phyloP scores from a whole-genome alignment of 2,797 vertebrate genomes.

The Sebastes reedi region DNA sequence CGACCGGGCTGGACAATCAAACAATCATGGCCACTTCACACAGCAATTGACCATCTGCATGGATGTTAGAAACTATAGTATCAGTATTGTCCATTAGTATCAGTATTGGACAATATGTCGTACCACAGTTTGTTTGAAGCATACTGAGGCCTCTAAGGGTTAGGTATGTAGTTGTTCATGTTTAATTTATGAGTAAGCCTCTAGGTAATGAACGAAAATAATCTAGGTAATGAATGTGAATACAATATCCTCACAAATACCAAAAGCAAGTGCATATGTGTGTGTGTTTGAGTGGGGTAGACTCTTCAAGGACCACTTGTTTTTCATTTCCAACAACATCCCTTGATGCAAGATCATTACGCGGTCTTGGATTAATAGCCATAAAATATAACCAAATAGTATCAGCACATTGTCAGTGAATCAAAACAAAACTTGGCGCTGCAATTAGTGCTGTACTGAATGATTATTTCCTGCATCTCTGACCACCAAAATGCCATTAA shows the following conservation, averaged over 20 bases:
- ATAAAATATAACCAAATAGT: conserved; percentile 25
- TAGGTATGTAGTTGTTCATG: not conserved
- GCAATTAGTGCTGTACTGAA: conserved; percentile 20
- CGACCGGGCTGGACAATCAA: not conserved
- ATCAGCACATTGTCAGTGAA: conserved; percentile 4
- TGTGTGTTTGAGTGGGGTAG: not conserved
- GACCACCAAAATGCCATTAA: conserved; percentile 11
- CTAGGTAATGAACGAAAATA: not conserved
- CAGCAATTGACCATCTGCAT: not conserved
- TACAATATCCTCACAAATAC: not conserved
- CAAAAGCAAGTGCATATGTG: not conserved
- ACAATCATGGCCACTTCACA: not conserved
- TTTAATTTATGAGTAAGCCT: not conserved
- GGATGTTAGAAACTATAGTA: too few species aligned
- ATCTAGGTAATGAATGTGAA: not conserved
- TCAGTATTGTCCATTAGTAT: not conserved
- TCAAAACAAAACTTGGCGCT: conserved; percentile 28
- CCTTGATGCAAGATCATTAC: conserved; percentile 14
- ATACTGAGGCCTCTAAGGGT: not conserved
- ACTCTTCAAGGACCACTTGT: conserved; percentile 31
- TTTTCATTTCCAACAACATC: conserved; percentile 30
- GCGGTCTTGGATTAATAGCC: conserved; percentile 28
- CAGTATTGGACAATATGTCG: not conserved
- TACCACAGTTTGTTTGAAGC: not conserved
- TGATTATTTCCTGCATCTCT: conserved; percentile 18